Evolutionary conservation across 2,888 invertebrate genomes (phyloP), one percentile per base, ranked within the genome.

Genomic region (Vanessa cardui): DNA sequence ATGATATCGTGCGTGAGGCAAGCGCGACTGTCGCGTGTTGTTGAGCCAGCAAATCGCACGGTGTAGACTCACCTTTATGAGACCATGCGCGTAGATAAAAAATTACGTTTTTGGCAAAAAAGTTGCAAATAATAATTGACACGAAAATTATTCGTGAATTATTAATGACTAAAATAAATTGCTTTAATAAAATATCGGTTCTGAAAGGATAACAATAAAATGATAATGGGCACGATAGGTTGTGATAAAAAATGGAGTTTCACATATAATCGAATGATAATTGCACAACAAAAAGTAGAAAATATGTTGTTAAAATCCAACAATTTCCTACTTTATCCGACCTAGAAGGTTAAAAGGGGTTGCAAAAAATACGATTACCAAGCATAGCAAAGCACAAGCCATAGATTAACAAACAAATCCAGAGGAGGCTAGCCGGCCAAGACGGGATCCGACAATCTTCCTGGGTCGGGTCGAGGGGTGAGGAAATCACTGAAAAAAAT

Each of bases 401-500:
- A 92, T 75, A 90, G 85, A 82, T 78, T 80, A 79, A 89, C 84
- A 90, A 90, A 91, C 89, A 92, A 85, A 88, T 92, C 90, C 89
- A 90, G 89, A 93, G 92, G 92, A 92, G 92, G 92, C 89, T 92
- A 92, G 92, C 92, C 92, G 90, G 89, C 87, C 84, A 86, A 80
- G 85, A 91, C 86, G 86, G 90, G 84, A 83, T 81, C 85, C 86
- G 87, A 86, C 56, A 56, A 84, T 88, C 88, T 88, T 88, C 88
- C 83, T 83, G 87, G 88, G 91, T 93, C 93, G 90, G 93, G 94
- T 94, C 94, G 93, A 92, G 93, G 93, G 93, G 93, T 93, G 90
- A 88, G 91, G 91, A 87, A 84, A 90, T 56, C 92, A 93, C 93
- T 93, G 93, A 91, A 93, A 93, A 90, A 92, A 89, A 92, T 88